A percentile compares a stretch with the other conserved stretches of the same genome.
phyloP scores from a whole-genome alignment of 2,113 vertebrate species.

The Parotia lawesii region DNA sequence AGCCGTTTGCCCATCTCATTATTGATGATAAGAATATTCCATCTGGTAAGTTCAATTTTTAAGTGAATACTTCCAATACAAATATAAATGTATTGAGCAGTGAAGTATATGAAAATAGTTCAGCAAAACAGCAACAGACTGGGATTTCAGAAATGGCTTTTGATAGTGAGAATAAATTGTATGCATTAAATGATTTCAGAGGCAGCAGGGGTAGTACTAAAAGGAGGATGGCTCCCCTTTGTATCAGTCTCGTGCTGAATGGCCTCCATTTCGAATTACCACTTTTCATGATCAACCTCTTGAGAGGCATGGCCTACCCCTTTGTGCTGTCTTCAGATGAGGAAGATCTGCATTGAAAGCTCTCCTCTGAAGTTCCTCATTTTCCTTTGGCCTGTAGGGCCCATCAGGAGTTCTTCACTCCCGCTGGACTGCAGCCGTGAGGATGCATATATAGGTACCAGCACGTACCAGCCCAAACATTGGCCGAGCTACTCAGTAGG shows the following conservation, averaged over 20 bases:
- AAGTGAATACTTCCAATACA: not conserved
- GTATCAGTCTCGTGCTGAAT: not conserved
- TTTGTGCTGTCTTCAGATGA: not conserved
- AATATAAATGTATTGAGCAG: not conserved
- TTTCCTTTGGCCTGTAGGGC: not conserved
- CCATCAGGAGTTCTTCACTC: not conserved
- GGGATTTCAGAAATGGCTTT: not conserved
- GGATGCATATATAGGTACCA: not conserved
- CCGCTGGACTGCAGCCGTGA: not conserved
- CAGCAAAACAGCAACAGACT: not conserved
- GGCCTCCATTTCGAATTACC: not conserved
- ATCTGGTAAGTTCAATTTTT: constrained; percentile 63
- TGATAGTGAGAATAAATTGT: not conserved
- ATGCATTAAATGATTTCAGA: not conserved
- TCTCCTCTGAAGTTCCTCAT: not conserved
- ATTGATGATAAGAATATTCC: constrained; percentile 75
- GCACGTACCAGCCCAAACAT: not conserved
- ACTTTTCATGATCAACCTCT: not conserved
- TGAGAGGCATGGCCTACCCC: not conserved
- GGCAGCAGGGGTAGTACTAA: not conserved
- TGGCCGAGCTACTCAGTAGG: not conserved
- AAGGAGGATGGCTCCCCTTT: not conserved
- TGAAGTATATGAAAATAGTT: not conserved
- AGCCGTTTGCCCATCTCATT: constrained; percentile 79
- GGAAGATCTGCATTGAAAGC: not conserved